These are phyloP conservation scores for Drosophila bipectinata DNA, from an alignment of 1,140 invertebrate genomes.

Conservation along the genomic window DNA sequence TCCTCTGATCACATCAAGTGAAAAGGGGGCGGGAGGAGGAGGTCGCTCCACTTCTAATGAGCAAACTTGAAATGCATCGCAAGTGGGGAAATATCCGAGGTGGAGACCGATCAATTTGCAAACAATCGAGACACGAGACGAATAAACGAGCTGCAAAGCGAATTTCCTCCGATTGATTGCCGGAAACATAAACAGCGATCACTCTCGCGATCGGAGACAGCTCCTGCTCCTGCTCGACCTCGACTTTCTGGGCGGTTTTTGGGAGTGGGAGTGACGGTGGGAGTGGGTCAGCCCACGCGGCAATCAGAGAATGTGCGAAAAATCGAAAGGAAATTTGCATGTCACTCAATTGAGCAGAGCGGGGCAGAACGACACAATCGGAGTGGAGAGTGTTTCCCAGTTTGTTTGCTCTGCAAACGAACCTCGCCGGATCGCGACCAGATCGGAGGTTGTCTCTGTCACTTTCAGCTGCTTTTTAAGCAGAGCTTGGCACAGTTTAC, in stretches of 20 bases:
- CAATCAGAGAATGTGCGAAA: conserved; percentile 75
- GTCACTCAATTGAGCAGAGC: conserved; percentile 68
- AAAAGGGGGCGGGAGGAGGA: not conserved
- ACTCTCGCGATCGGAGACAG: conserved; percentile 22
- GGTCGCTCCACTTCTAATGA: conserved; percentile 57
- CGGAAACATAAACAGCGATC: conserved; percentile 72
- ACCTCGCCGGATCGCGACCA: conserved; percentile 14
- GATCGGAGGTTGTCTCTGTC: conserved; percentile 22
- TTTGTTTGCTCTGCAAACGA: conserved; percentile 51
- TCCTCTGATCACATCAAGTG: not conserved
- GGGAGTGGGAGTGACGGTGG: conserved; percentile 6
- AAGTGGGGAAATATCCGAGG: conserved; percentile 16
- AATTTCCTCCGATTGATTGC: conserved; percentile 69
- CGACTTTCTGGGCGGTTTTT: conserved; percentile 22
- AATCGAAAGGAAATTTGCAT: conserved; percentile 80
- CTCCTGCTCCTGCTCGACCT: conserved; percentile 44
- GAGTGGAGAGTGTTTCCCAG: conserved; percentile 36
- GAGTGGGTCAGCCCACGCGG: conserved; percentile 38
- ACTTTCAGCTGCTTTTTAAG: conserved; percentile 41
- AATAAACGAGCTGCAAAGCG: conserved; percentile 35
- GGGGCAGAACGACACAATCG: conserved; percentile 48
- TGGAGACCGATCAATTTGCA: conserved; percentile 58
- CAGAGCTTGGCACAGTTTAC: conserved; percentile 56
- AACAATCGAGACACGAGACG: conserved; percentile 50
- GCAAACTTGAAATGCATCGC: conserved; percentile 21